These are phyloP conservation scores for Triplophysa tibetana DNA, from an alignment of 2,113 vertebrate genomes.

Conservation along the genomic window DNA sequence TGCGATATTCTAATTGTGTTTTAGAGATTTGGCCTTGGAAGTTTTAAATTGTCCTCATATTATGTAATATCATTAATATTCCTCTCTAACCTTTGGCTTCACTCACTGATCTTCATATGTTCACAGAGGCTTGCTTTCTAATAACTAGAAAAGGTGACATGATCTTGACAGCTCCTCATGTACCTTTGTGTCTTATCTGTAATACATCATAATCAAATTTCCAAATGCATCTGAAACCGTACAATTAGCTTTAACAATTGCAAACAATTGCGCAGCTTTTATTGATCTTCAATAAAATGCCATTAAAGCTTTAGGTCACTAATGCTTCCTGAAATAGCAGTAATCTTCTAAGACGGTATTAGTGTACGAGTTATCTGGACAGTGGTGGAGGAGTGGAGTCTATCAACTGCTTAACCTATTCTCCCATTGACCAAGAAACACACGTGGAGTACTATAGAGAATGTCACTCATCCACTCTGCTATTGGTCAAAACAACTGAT, in stretches of 20 bases:
- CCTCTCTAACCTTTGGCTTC: background rate
- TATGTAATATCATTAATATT: background rate
- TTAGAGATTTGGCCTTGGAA: background rate
- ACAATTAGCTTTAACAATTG: background rate
- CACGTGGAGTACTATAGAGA: background rate
- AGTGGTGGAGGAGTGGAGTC: slow-evolving; percentile 57
- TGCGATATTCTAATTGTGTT: background rate
- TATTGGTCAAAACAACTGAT: background rate
- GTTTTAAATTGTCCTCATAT: background rate
- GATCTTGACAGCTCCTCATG: background rate
- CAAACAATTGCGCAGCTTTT: slow-evolving; percentile 8
- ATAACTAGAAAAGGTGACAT: slow-evolving; percentile 1
- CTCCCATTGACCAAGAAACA: slow-evolving; percentile 11
- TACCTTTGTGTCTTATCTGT: background rate
- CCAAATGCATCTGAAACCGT: background rate
- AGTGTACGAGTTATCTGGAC: slow-evolving; percentile 81
- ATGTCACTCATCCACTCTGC: background rate
- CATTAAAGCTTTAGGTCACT: slow-evolving; percentile 55
- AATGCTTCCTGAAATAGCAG: slow-evolving; percentile 85
- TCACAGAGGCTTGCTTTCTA: background rate
- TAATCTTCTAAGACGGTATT: slow-evolving; percentile 89
- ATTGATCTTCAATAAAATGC: slow-evolving; percentile 42
- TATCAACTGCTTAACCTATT: slow-evolving; percentile 64
- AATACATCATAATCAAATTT: background rate
- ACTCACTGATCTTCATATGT: background rate